These are phyloP conservation scores for Takifugu ocellatus DNA, from an alignment of 2,797 vertebrate species.

Conservation along the genomic window DNA sequence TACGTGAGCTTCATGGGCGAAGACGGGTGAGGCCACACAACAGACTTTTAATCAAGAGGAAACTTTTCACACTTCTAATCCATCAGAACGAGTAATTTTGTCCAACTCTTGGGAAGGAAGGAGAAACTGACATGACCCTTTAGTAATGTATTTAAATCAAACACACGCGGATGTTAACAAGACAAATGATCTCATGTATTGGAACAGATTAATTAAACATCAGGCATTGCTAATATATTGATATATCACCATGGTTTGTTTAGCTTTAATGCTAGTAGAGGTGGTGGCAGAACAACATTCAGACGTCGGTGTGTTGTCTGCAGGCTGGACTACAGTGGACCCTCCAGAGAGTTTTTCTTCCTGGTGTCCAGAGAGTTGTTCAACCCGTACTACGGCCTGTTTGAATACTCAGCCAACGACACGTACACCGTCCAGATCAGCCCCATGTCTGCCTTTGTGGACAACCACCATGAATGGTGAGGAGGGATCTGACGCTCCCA, in stretches of 20 bases:
- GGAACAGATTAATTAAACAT: too few species aligned
- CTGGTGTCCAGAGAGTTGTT: conserved; percentile 96
- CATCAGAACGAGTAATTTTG: not conserved
- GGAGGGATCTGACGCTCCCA: conserved; percentile 5
- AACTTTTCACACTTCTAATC: not conserved
- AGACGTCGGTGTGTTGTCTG: conserved; percentile 8
- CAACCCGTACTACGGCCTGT: conserved; percentile 96
- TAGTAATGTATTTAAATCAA: too few species aligned
- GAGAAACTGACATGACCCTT: too few species aligned
- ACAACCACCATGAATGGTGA: conserved; percentile 99
- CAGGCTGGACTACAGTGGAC: conserved; percentile 97
- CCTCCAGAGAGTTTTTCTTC: conserved; percentile 97
- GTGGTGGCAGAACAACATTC: too few species aligned
- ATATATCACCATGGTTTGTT: too few species aligned
- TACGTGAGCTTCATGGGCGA: conserved; percentile 96
- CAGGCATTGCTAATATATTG: too few species aligned
- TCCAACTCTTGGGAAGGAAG: too few species aligned
- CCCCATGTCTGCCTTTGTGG: conserved; percentile 98
- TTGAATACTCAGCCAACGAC: conserved; percentile 98
- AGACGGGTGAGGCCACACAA: conserved; percentile 84
- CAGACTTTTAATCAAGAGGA: not conserved
- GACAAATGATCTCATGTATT: too few species aligned
- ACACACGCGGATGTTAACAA: too few species aligned
- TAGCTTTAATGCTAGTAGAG: too few species aligned
- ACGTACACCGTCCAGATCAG: conserved; percentile 99